Conservation (phyloP, 2,888 invertebrate species). For the Lissonota sp. region DNA sequence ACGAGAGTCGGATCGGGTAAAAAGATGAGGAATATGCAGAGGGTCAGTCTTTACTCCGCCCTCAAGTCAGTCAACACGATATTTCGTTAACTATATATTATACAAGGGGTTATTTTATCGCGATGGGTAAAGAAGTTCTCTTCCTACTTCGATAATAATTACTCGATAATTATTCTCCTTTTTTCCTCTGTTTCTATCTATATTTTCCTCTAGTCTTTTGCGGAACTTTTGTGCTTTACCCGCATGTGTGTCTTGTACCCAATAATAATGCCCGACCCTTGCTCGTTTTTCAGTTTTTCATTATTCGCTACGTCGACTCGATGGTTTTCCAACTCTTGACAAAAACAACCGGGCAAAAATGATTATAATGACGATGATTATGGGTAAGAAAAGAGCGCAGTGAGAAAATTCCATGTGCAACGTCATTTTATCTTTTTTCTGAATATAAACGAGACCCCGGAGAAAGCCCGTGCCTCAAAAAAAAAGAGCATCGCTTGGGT, state of each 20-base stretch:
- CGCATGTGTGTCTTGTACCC: not conserved
- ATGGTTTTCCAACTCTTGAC: constrained; percentile 8
- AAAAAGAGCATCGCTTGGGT: no score
- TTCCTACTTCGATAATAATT: constrained; percentile 35
- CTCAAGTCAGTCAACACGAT: not conserved
- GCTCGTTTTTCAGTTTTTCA: not conserved
- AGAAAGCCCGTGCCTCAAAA: no score
- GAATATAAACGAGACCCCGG: no score
- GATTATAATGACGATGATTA: constrained; percentile 14
- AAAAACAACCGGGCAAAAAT: constrained; percentile 1
- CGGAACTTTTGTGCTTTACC: not conserved
- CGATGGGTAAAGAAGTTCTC: constrained; percentile 28
- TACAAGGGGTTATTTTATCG: not conserved
- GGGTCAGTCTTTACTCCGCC: not conserved
- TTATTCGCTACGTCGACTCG: not conserved
- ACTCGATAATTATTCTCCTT: constrained; percentile 34
- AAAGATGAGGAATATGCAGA: constrained; percentile 20
- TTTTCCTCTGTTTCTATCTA: not conserved
- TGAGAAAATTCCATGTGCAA: constrained; percentile 27
- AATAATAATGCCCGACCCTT: not conserved
- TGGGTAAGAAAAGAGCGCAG: not conserved
- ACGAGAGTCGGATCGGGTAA: not conserved
- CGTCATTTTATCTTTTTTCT: no score
- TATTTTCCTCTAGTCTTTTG: constrained; percentile 27
- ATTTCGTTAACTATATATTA: constrained; percentile 20